A percentile compares a stretch with the other conserved stretches of the same genome.
phyloP scores from a whole-genome alignment of 1,140 invertebrate species.

The Chelonus insularis region DNA sequence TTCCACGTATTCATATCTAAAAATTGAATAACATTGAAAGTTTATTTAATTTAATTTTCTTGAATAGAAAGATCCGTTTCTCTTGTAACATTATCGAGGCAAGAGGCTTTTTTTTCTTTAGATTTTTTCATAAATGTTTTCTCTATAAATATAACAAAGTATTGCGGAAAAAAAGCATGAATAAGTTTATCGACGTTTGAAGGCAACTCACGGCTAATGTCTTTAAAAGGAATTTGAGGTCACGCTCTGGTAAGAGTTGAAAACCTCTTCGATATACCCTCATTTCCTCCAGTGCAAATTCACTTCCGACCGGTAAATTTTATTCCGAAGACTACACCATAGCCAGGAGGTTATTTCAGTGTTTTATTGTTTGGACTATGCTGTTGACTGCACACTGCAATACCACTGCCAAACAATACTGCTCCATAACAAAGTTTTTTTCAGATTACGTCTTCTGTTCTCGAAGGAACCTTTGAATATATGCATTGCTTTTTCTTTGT shows the following conservation, averaged over 20 bases:
- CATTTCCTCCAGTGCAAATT: conserved; percentile 36
- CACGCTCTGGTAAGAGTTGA: not conserved
- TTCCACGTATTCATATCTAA: too few relatives aligned
- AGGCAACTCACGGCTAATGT: not conserved
- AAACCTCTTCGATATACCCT: conserved; percentile 29
- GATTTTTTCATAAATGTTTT: too few relatives aligned
- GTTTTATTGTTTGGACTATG: conserved; percentile 3
- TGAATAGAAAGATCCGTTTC: too few relatives aligned
- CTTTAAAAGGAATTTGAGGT: not conserved
- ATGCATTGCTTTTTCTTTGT: too few relatives aligned
- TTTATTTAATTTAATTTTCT: too few relatives aligned
- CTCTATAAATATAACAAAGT: too few relatives aligned
- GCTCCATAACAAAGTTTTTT: too few relatives aligned
- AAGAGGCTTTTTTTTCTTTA: too few relatives aligned
- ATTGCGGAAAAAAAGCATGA: not conserved
- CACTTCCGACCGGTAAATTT: conserved; percentile 25
- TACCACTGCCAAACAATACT: not conserved
- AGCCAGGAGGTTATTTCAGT: conserved; percentile 20
- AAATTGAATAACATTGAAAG: too few relatives aligned
- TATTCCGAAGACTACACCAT: conserved; percentile 29
- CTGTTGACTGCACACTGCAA: not conserved
- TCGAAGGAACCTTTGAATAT: too few relatives aligned
- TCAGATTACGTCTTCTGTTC: too few relatives aligned
- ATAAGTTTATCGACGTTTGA: not conserved
- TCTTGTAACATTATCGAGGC: too few relatives aligned